Base-by-base conservation (phyloP, 2,888 invertebrate species). In the Stenotaenia linearis region DNA sequence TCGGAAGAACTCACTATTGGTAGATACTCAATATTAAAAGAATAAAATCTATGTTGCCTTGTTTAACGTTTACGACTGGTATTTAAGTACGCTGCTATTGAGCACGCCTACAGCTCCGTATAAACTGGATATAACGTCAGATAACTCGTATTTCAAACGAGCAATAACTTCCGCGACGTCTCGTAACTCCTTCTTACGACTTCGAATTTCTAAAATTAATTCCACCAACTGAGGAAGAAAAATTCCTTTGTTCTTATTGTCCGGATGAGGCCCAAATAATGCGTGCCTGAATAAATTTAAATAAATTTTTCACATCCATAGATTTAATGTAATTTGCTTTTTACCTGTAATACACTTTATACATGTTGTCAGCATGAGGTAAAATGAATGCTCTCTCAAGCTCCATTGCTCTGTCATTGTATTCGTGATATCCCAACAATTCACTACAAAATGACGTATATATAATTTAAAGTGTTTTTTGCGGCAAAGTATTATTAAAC, bases 261-360 rank as follows among this genome's bases (percentile, higher is more conserved):
- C 61, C 32, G 78, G 79, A 79, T 82, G 79, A 5, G 82, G 82
- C 6, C 82, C 82, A 80, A 81, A 82, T 21, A 81, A 50, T 21
- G 78, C 81, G 61, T 82, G 82, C 35, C 82, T 81, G 25, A 30
- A 15, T 40, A 30, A 50, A 50, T 18, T 35, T 37, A 40, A 32
- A 30, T 30, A 25, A 15, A 78, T n/a, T n/a, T n/a, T n/a, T n/a
- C n/a, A n/a, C n/a, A n/a, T n/a, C n/a, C n/a, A n/a, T n/a, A n/a
- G n/a, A n/a, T n/a, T n/a, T n/a, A n/a, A 78, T 9, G 12, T 40
- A 12, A 25, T 12, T 74, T 18, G 18, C 28, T 74, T 28, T 40
- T 75, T 77, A 79, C 79, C 79, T 32, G 28, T n/a, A 76, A n/a
- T 21, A 45, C 45, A 28, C 30, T 76, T 25, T 32, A 18, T 30